Base-by-base conservation (phyloP, 2,797 vertebrate species). In the Catharus ustulatus region DNA sequence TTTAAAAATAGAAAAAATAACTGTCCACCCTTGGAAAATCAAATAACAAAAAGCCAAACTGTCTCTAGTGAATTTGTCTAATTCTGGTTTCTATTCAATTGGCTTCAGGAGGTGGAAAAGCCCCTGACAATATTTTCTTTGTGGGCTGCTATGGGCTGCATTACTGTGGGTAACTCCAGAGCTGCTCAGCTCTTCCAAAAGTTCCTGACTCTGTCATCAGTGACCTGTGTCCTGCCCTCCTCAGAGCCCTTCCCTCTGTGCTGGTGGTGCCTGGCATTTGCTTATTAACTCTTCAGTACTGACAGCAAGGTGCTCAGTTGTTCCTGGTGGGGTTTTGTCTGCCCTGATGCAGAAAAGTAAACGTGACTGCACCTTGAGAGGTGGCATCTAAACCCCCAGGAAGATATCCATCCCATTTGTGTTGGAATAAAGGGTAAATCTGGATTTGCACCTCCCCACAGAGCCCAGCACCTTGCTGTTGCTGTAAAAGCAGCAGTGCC, bases 401-500 rank as follows among this genome's bases (percentile, higher is more conserved):
- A 74, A 48, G 38, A 24, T 11, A 17, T 0, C 17, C 21, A 22
- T 10, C 5, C 40, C 29, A 43, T 69, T 51, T n/a, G 43, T 22
- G 38, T 23, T 59, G 59, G 36, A 21, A 66, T 43, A 13, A 55
- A 55, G 21, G 13, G 12, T 34, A 66, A 5, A 16, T 22, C 20
- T 19, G 49, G n/a, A 15, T 45, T 89, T 17, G 1, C 13, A 32
- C 48, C 64, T 80, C 67, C 68, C 43, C 18, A 10, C 61, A n/a
- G 54, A 72, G 71, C 58, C 59, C 77, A 49, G 52, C 26, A 13
- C 21, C 64, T 77, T 29, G 18, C 51, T 0, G 0, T 23, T 45
- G 21, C 67, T 64, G 3, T 38, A n/a, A 68, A 49, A 89, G 48
- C 55, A 46, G 40, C 0, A 0, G 14, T 87, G 77, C 54, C 0